phyloP scores from a whole-genome alignment of 2,888 invertebrate genomes.

The Bruchidius siliquastri region DNA sequence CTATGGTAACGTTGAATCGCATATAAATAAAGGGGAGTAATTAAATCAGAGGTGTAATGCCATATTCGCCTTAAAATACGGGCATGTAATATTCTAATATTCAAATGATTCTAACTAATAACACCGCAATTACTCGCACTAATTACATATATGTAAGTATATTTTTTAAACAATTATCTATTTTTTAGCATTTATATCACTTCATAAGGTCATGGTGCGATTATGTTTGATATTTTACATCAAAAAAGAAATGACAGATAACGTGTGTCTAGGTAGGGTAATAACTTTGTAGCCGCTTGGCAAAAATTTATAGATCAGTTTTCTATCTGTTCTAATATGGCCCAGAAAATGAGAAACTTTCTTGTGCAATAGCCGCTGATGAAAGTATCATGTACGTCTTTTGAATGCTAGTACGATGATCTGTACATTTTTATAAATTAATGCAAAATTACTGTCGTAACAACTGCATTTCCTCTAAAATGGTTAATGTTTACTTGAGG shows the following conservation, averaged over 20 bases:
- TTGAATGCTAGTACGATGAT: too few relatives aligned
- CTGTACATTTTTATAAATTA: too few relatives aligned
- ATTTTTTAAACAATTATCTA: not conserved
- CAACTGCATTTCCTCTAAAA: too few relatives aligned
- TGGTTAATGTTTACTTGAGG: too few relatives aligned
- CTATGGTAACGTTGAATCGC: not conserved
- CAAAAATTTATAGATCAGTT: not conserved
- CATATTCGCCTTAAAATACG: not conserved
- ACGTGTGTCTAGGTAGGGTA: not conserved
- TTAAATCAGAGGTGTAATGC: not conserved
- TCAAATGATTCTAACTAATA: not conserved
- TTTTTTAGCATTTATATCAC: not conserved
- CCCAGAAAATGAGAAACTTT: too few relatives aligned
- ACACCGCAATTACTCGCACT: not conserved
- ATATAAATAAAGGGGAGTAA: not conserved
- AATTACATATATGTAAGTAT: not conserved
- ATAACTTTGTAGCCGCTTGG: not conserved
- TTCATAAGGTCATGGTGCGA: not conserved
- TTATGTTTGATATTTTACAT: not conserved
- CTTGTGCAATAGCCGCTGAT: too few relatives aligned
- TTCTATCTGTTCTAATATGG: too few relatives aligned
- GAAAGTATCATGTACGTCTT: too few relatives aligned
- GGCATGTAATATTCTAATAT: not conserved
- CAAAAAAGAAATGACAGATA: too few relatives aligned
- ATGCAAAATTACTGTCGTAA: too few relatives aligned